Evolutionary conservation across 2,797 vertebrate species (phyloP), one percentile per base, ranked within the genome.

Genomic region (Leuciscus waleckii): DNA sequence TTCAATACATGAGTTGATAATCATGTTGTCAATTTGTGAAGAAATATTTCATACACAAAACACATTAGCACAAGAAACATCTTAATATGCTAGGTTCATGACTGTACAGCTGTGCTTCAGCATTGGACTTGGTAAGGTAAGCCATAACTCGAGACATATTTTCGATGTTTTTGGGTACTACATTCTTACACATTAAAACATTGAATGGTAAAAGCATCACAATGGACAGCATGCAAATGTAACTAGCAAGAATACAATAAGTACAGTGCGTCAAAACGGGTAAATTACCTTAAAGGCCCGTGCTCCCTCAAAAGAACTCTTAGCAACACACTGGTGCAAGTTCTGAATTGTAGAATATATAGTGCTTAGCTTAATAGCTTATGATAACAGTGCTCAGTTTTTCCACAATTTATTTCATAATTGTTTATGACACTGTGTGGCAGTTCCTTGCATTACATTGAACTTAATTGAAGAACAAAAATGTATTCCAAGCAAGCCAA

Each of bases 221-320:
- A 81, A 46, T 79, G 67, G 78, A 51, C 39, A 32, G 85, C 87
- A 90, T 88, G 89, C 89, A 88, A 46, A 78, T 79, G 49, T 54
- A n/a, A 89, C 83, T 46, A 85, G 39, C 71, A 46, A 41, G 81
- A 86, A 87, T 58, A 88, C 67, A 75, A 61, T 87, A 79, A 78
- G 63, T 39, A 85, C 77, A 79, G 67, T 49, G 82, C 5, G 49
- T 79, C 54, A 71, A 54, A 86, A 80, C 9, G 8, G 71, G 71
- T 58, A 54, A 43, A n/a, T 65, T 49, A 81, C 78, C 49, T 82
- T 41, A 51, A 63, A 84, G 68, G 83, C 56, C 58, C 56, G 29
- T 67, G 51, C 14, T 78, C 29, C 37, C 16, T 63, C 26, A 41
- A 80, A 68, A 49, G 67, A 37, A 37, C 67, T 71, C 67, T 67